phyloP scores from a whole-genome alignment of 2,113 vertebrate genomes.

The Stomatorhinus ivindoensis region DNA sequence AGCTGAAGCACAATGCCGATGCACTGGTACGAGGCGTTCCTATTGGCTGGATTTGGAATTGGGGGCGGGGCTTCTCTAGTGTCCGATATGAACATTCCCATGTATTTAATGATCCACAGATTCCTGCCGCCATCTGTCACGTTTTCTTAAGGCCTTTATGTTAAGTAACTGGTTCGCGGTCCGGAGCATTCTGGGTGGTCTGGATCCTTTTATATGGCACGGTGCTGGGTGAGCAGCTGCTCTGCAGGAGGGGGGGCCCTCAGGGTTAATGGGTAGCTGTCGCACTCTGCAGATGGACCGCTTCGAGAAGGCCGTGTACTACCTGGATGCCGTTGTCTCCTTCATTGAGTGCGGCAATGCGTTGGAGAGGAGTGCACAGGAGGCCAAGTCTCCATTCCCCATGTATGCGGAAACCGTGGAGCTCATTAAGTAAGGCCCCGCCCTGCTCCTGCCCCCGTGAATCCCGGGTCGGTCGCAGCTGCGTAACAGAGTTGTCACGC shows the following conservation, averaged over 20 bases:
- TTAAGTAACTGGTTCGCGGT: not conserved
- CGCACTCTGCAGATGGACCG: constrained; percentile 65
- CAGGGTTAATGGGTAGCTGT: not conserved
- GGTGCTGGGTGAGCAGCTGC: not conserved
- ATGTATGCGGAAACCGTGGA: constrained; percentile 99
- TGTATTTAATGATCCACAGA: not conserved
- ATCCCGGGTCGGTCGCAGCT: not conserved
- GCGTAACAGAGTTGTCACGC: not conserved
- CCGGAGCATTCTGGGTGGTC: not conserved
- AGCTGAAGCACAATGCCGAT: constrained; percentile 94
- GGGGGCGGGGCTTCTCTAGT: not conserved
- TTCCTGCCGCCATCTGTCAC: not conserved
- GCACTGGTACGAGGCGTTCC: constrained; percentile 73
- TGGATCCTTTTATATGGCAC: not conserved
- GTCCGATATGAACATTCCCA: not conserved
- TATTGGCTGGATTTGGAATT: not conserved
- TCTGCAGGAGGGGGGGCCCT: not conserved
- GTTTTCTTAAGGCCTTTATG: not conserved
- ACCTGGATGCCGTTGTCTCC: constrained; percentile 93
- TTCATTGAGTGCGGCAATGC: constrained; percentile 98
- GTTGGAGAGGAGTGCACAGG: constrained; percentile 91
- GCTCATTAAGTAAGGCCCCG: constrained; percentile 85
- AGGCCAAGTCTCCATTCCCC: constrained; percentile 95
- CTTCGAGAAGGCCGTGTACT: constrained; percentile 94
- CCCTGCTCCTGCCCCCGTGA: not conserved